A percentile compares a stretch with the other conserved stretches of the same genome.
Evolutionary conservation across 2,113 vertebrate genomes (phyloP).

Genomic region (Eulemur rufifrons): DNA sequence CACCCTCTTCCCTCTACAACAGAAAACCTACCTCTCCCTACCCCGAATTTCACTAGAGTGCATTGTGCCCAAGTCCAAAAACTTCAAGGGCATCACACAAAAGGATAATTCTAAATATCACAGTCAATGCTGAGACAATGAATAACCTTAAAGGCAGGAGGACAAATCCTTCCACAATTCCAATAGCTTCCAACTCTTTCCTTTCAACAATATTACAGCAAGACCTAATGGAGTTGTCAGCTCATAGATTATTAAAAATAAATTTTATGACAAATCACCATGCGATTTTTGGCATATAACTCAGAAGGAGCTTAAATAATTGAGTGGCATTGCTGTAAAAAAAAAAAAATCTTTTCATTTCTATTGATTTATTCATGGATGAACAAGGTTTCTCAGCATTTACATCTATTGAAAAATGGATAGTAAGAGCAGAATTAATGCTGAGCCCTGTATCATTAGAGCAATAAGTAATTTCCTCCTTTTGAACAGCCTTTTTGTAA

Average conservation of each 20-base stretch:
- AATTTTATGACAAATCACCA: background rate
- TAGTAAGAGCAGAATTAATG: background rate
- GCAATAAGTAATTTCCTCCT: background rate
- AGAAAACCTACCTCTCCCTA: background rate
- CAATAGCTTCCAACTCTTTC: background rate
- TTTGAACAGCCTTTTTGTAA: background rate
- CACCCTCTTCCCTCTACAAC: background rate
- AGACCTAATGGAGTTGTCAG: background rate
- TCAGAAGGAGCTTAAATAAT: background rate
- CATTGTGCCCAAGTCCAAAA: background rate
- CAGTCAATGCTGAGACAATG: background rate
- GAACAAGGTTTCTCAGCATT: background rate
- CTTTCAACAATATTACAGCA: background rate
- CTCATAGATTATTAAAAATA: background rate
- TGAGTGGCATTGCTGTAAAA: background rate
- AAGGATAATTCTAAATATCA: background rate
- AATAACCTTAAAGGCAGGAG: background rate
- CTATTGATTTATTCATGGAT: background rate
- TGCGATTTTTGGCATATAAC: background rate
- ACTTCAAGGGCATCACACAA: background rate
- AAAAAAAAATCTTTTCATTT: background rate
- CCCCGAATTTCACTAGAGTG: background rate
- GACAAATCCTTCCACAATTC: background rate
- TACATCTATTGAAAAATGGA: background rate
- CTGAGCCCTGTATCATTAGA: background rate